Base-by-base conservation (phyloP, 1,140 invertebrate species). In the Habropoda laboriosa region DNA sequence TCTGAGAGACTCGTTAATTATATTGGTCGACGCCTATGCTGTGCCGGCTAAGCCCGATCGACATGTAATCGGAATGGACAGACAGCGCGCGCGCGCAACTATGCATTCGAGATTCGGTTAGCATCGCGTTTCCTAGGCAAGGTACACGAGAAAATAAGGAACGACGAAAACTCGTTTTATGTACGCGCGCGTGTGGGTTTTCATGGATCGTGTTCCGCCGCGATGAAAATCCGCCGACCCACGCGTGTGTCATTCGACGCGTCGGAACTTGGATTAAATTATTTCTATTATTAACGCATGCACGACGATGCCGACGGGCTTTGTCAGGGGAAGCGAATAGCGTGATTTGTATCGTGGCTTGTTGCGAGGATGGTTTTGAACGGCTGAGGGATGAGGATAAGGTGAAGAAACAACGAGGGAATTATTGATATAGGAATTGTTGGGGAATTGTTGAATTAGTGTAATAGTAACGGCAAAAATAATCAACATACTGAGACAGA, bases 1-100 rank as follows among this genome's bases (percentile, higher is more conserved):
- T 18, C 21, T 24, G 45, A 57, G 32, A 30, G 42, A 35, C 66
- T 72, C 57, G 67, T 79, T 72, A 79, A 79, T 79, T 79, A 45
- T 40, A 71, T 61, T 21, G 76, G 38, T 42, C 47, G 51, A 67
- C 66, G 18, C 27, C 18, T 21, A n/a, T n/a, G 30, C 30, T 18
- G 30, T 55, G 10, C 27, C 30, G 24, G 42, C 40, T 68, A 53
- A 30, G 63, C 18, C n/a, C 45, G 27, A 47, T 61, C 58, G 72
- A 74, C 32, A 45, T 45, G 27, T 72, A 72, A 72, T 72, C 55
- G 38, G 64, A 63, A 74, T n/a, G 32, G 72, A 47, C 67, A 40
- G 51, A 35, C 21, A n/a, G 42, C 70, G n/a, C 30, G 57, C 55
- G 16, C 13, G 16, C 3, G 21, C 18, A 0, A 5, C 3, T n/a